A percentile compares a stretch with the other conserved stretches of the same genome.
Evolutionary conservation across 2,797 vertebrate genomes (phyloP).

Genomic region (Anguilla megastoma): DNA sequence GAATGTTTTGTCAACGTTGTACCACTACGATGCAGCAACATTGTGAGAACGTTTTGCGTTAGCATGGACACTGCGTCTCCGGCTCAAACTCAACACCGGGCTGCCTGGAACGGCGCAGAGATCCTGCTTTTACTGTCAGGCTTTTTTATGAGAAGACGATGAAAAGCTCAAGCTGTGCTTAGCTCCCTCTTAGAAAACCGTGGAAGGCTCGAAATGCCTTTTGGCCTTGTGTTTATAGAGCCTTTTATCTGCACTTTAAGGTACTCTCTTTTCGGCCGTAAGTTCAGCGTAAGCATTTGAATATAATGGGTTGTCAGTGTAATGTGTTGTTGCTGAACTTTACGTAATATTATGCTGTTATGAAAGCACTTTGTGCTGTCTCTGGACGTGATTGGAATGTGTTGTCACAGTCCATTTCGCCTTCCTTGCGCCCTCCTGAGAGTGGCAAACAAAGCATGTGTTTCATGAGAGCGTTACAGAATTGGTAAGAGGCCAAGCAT

Average conservation of each 20-base stretch:
- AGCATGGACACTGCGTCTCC: not conserved
- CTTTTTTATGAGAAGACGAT: not conserved
- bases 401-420: not conserved
- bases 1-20: too few relatives aligned
- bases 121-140: not conserved
- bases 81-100: not conserved
- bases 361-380: not conserved
- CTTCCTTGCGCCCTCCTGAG: not conserved
- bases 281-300: not conserved
- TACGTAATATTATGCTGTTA: not conserved
- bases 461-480: not conserved
- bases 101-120: not conserved
- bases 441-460: not conserved
- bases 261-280: not conserved
- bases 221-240: not conserved
- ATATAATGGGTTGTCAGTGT: not conserved
- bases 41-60: too few relatives aligned
- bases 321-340: not conserved
- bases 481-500: too few relatives aligned
- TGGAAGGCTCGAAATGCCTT: not conserved
- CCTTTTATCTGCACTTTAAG: not conserved
- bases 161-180: not conserved
- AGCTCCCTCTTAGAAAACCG: not conserved
- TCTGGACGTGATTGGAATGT: not conserved
- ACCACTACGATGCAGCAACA: too few relatives aligned